Evolutionary conservation across 2,888 invertebrate species (phyloP).

Genomic region (Dynastes tityus): DNA sequence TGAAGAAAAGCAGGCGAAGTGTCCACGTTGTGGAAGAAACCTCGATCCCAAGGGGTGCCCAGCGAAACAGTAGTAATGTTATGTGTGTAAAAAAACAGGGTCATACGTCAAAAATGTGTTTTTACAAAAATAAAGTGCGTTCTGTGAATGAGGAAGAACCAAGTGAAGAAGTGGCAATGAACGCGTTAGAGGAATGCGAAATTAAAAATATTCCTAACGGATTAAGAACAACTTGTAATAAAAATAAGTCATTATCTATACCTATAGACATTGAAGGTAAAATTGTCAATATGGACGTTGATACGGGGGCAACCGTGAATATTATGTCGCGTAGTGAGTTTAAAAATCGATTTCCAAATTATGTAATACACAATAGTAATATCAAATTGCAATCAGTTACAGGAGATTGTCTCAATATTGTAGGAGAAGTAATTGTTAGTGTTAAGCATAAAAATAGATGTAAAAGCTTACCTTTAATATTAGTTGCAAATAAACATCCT

Average conservation of each 20-base stretch:
- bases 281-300: slow-evolving; percentile 18
- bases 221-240: not conserved
- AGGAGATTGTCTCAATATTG: slow-evolving; percentile 1
- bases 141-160: not conserved
- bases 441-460: too few species aligned
- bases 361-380: not conserved
- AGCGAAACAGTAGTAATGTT: too few species aligned
- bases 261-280: slow-evolving; percentile 1
- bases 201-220: not conserved
- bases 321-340: slow-evolving; percentile 6
- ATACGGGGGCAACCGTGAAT: slow-evolving; percentile 13
- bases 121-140: not conserved
- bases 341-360: not conserved
- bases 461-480: too few species aligned
- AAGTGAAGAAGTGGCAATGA: slow-evolving; percentile 10
- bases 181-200: not conserved
- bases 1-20: too few species aligned
- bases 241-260: slow-evolving; percentile 1
- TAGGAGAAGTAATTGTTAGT: too few species aligned
- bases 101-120: not conserved
- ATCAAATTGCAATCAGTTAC: not conserved
- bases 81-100: too few species aligned
- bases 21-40: too few species aligned
- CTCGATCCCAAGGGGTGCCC: too few species aligned
- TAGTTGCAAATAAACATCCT: too few species aligned